phyloP scores from a whole-genome alignment of 2,888 invertebrate species.

The Acronicta leporina region DNA sequence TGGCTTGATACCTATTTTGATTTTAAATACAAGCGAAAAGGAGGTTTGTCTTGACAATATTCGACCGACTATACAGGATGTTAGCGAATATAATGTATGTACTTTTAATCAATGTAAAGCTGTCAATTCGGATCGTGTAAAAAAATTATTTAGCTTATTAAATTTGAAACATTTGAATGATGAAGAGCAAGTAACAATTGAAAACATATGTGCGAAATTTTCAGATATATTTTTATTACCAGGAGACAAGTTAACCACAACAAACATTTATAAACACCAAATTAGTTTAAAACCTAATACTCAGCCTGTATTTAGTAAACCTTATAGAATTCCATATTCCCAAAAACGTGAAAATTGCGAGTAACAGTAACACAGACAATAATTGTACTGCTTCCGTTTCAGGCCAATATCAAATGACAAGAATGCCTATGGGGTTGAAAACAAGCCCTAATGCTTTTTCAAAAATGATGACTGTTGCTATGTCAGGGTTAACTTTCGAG shows the following conservation, averaged over 20 bases:
- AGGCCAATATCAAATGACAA: conserved; percentile 38
- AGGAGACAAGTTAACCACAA: conserved; percentile 25
- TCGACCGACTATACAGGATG: too few species aligned
- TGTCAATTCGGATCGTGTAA: too few species aligned
- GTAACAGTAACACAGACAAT: too few species aligned
- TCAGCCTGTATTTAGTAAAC: conserved; percentile 9
- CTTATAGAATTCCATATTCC: conserved; percentile 7
- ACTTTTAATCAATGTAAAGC: too few species aligned
- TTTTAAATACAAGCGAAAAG: too few species aligned
- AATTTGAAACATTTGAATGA: too few species aligned
- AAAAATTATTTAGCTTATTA: too few species aligned
- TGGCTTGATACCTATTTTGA: too few species aligned
- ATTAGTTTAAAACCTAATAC: conserved; percentile 26
- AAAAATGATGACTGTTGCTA: conserved; percentile 37
- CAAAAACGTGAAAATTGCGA: conserved; percentile 1
- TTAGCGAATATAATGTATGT: too few species aligned
- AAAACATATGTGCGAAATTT: too few species aligned
- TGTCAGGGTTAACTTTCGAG: conserved; percentile 32
- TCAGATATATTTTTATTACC: conserved; percentile 11
- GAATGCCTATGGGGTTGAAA: conserved; percentile 42
- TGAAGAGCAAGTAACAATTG: background rate
- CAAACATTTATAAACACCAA: conserved; percentile 21
- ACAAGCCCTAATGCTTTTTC: conserved; percentile 36
- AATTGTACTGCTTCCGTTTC: too few species aligned
- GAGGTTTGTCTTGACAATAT: background rate